These are phyloP conservation scores for Nomada goodeniana DNA, from an alignment of 2,888 invertebrate species.

Conservation along the genomic window DNA sequence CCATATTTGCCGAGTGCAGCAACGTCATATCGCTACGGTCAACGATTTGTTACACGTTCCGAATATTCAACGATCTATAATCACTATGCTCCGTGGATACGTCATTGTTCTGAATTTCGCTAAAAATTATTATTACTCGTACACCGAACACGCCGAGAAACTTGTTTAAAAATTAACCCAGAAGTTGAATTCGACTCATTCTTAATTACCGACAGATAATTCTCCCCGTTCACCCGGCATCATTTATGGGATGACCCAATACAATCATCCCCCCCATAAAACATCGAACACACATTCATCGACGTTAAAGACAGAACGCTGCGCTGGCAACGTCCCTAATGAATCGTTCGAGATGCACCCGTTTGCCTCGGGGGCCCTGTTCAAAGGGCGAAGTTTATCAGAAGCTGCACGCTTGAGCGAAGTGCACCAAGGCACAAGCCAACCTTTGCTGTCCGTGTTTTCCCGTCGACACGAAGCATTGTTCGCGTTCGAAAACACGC, in stretches of 20 bases:
- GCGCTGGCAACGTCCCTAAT: constrained; percentile 3
- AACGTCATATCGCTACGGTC: background rate
- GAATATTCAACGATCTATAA: background rate
- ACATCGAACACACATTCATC: background rate
- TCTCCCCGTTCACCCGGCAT: background rate
- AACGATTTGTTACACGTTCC: constrained; percentile 2
- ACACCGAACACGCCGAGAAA: too few species aligned
- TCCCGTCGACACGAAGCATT: constrained; percentile 52
- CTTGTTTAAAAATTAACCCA: too few species aligned
- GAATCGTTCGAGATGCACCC: constrained; percentile 16
- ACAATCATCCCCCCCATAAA: background rate
- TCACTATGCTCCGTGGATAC: too few species aligned
- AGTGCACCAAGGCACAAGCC: background rate
- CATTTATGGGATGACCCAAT: background rate
- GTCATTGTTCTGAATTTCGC: too few species aligned
- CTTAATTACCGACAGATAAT: too few species aligned
- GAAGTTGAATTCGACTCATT: too few species aligned
- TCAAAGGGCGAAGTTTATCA: constrained; percentile 21
- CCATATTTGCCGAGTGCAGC: constrained; percentile 11
- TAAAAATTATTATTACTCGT: too few species aligned
- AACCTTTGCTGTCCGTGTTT: constrained; percentile 17
- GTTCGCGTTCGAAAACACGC: constrained; percentile 20
- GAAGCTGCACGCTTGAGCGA: background rate
- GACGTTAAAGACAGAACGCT: background rate
- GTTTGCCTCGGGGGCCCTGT: background rate